A percentile compares a stretch with the other conserved stretches of the same genome.
Conservation (phyloP, 2,888 invertebrate genomes). For the Lithophane ornitopus region DNA sequence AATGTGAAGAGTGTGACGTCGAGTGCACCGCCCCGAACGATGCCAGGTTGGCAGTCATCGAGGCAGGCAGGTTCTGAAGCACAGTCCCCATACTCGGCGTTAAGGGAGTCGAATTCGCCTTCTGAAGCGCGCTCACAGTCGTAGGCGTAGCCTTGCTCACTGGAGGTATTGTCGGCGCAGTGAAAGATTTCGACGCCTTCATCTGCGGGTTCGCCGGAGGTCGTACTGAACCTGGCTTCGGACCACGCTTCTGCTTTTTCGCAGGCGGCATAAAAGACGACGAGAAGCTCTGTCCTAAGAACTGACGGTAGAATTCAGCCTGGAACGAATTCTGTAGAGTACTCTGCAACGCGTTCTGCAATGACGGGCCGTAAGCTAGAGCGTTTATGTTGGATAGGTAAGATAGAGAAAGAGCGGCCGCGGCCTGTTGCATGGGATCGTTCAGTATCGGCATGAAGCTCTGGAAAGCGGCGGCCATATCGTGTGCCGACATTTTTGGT, state of each 20-base stretch:
- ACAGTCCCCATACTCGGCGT: conserved; percentile 86
- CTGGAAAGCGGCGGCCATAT: conserved; percentile 84
- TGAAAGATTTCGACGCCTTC: conserved; percentile 74
- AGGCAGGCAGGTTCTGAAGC: conserved; percentile 81
- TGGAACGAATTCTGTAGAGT: conserved; percentile 82
- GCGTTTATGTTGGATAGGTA: conserved; percentile 84
- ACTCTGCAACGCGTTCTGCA: conserved; percentile 80
- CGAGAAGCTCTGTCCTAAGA: conserved; percentile 80
- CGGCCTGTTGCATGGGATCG: conserved; percentile 82
- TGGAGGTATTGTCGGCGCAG: conserved; percentile 35
- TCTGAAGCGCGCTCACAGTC: conserved; percentile 72
- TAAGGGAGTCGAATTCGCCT: conserved; percentile 74
- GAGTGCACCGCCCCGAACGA: conserved; percentile 69
- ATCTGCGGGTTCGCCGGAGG: conserved; percentile 61
- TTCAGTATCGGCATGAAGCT: conserved; percentile 83
- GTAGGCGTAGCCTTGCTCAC: conserved; percentile 73
- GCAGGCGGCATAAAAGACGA: conserved; percentile 81
- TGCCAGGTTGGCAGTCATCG: conserved; percentile 80
- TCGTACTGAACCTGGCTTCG: conserved; percentile 72
- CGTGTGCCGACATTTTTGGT: conserved; percentile 83
- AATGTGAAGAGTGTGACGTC: conserved; percentile 34
- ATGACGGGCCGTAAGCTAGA: conserved; percentile 78
- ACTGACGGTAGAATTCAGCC: conserved; percentile 86
- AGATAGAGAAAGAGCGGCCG: conserved; percentile 82
- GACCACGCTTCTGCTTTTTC: conserved; percentile 85